Evolutionary conservation across 2,888 invertebrate genomes (phyloP).

Genomic region (Machimus atricapillus): DNA sequence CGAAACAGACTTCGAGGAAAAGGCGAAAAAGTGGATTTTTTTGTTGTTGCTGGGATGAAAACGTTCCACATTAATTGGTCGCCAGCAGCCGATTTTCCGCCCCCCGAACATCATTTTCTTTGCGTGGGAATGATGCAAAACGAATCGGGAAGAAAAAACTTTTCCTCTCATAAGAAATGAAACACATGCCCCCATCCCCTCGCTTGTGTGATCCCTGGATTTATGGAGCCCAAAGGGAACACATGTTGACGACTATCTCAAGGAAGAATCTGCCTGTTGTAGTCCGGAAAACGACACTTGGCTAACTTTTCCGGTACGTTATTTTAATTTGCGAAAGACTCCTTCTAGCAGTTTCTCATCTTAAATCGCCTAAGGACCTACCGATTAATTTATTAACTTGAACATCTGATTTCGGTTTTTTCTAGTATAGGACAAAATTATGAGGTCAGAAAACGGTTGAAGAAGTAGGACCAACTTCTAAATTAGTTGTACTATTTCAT

Average conservation of each 20-base stretch:
- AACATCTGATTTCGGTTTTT: neutral
- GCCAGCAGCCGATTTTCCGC: neutral
- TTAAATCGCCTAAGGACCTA: neutral
- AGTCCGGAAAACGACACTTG: neutral
- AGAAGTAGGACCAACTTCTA: neutral
- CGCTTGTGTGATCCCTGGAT: neutral
- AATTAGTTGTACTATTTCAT: neutral
- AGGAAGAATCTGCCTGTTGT: neutral
- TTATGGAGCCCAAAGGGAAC: neutral
- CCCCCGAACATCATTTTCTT: neutral
- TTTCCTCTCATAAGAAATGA: neutral
- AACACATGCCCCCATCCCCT: neutral
- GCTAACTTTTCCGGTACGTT: neutral
- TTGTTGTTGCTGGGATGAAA: neutral
- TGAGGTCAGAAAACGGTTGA: neutral
- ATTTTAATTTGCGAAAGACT: neutral
- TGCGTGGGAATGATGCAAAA: neutral
- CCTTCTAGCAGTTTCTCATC: neutral
- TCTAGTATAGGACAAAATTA: neutral
- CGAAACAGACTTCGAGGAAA: neutral
- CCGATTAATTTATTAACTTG: neutral
- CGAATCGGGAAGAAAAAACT: neutral
- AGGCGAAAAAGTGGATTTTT: neutral
- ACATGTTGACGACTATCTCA: neutral
- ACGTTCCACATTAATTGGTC: neutral